A percentile compares a stretch with the other conserved stretches of the same genome.
Evolutionary conservation across 2,113 vertebrate species (phyloP).

Genomic region (Eonycteris spelaea): DNA sequence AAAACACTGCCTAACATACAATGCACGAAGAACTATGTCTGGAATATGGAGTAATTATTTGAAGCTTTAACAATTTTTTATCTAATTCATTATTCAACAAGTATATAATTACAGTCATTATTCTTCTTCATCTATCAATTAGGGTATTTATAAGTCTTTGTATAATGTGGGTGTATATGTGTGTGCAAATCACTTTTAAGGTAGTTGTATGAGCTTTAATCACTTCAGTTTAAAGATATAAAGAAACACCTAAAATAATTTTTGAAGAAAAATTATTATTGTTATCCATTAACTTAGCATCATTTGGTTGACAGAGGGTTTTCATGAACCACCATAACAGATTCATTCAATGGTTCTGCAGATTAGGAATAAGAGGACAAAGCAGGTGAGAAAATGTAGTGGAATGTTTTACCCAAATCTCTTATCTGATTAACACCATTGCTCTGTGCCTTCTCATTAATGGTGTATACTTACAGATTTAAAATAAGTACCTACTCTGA

Average conservation of each 20-base stretch:
- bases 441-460: background rate
- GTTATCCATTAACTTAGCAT: background rate
- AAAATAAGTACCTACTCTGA: background rate
- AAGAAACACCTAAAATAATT: background rate
- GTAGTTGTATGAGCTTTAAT: background rate
- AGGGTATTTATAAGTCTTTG: background rate
- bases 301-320: background rate
- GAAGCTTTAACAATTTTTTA: background rate
- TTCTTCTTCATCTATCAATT: background rate
- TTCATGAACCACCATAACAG: background rate
- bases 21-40: background rate
- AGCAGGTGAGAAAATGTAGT: background rate
- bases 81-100: background rate
- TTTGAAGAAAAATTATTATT: background rate
- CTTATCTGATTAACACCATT: background rate
- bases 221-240: background rate
- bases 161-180: background rate
- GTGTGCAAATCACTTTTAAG: background rate
- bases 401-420: background rate
- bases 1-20: background rate
- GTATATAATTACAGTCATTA: background rate
- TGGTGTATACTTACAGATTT: background rate
- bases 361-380: background rate
- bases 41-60: background rate
- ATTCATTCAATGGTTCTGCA: background rate